phyloP scores from a whole-genome alignment of 2,888 invertebrate species.

The Cistogaster globosa region DNA sequence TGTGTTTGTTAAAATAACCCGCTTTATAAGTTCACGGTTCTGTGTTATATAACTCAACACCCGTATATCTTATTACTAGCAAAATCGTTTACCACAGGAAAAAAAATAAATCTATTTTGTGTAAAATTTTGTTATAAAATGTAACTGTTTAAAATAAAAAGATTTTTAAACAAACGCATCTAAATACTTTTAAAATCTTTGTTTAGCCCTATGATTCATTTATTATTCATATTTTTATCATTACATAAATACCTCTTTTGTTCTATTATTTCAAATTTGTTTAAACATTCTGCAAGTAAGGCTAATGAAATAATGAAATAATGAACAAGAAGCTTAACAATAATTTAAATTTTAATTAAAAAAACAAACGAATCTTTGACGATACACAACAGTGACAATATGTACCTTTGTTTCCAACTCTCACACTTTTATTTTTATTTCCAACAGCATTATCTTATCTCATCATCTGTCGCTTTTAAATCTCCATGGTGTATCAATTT shows the following conservation, averaged over 20 bases:
- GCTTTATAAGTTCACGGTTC: too few relatives aligned
- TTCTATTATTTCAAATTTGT: not conserved
- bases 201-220: too few relatives aligned
- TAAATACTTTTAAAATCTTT: too few relatives aligned
- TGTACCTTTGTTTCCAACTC: constrained; percentile 34
- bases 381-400: not conserved
- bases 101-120: too few relatives aligned
- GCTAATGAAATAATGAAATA: constrained; percentile 1
- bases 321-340: not conserved
- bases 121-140: too few relatives aligned
- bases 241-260: not conserved
- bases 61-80: too few relatives aligned
- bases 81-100: too few relatives aligned
- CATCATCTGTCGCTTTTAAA: constrained; percentile 48
- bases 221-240: not conserved
- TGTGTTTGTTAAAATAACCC: too few relatives aligned
- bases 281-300: not conserved
- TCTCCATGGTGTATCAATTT: constrained; percentile 25
- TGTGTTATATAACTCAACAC: too few relatives aligned
- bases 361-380: not conserved
- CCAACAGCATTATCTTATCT: constrained; percentile 30
- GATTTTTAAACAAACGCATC: too few relatives aligned
- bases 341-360: constrained; percentile 38
- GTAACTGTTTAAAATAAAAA: too few relatives aligned
- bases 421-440: constrained; percentile 1